A percentile compares a stretch with the other conserved stretches of the same genome.
phyloP scores from a whole-genome alignment of 2,113 vertebrate genomes.

The Sula dactylatra region DNA sequence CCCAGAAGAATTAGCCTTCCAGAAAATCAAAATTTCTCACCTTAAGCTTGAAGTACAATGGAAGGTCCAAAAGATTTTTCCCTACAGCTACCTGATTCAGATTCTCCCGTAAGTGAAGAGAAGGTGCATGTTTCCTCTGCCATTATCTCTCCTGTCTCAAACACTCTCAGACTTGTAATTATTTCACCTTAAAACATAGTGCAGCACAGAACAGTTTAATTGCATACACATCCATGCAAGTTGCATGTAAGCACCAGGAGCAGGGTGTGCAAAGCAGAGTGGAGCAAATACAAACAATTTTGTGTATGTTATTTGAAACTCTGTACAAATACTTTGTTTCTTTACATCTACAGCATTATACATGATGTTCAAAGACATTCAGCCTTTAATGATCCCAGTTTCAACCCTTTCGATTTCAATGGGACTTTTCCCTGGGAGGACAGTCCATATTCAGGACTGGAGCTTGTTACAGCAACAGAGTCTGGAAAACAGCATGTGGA shows the following conservation, averaged over 20 bases:
- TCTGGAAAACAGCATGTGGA: constrained; percentile 61
- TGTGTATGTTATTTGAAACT: not conserved
- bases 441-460: not conserved
- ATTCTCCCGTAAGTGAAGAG: not conserved
- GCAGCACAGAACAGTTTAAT: not conserved
- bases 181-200: not conserved
- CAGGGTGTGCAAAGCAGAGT: not conserved
- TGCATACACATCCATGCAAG: not conserved
- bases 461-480: constrained; percentile 10
- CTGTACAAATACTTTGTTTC: not conserved
- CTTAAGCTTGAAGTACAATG: not conserved
- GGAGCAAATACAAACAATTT: not conserved
- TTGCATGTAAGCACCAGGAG: not conserved
- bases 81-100: not conserved
- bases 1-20: not conserved
- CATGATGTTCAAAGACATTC: not conserved
- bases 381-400: not conserved
- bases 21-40: not conserved
- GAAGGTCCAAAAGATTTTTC: not conserved
- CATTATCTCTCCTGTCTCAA: not conserved
- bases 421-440: not conserved
- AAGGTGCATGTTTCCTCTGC: not conserved
- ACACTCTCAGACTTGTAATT: not conserved
- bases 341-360: not conserved
- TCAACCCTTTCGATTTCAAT: not conserved